phyloP scores from a whole-genome alignment of 1,140 invertebrate species.

The Drosophila sechellia region DNA sequence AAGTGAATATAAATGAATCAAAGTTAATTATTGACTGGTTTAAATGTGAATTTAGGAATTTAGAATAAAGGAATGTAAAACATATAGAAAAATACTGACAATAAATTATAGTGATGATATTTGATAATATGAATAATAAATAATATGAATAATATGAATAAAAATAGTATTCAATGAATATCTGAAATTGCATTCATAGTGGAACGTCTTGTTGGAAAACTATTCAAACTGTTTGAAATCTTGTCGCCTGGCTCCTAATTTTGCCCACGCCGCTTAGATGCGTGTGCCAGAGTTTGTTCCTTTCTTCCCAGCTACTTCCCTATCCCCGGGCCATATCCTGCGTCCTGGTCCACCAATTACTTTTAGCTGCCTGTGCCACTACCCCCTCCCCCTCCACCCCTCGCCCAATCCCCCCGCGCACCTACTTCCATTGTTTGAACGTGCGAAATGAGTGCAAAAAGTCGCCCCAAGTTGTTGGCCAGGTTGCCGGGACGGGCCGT shows the following conservation, averaged over 20 bases:
- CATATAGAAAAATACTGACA: too few relatives aligned
- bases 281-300: conserved; percentile 12
- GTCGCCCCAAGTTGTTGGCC: conserved; percentile 70
- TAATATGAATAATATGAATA: too few relatives aligned
- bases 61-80: too few relatives aligned
- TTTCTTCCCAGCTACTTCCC: conserved; percentile 26
- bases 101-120: too few relatives aligned
- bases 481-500: conserved; percentile 38
- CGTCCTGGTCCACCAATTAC: conserved; percentile 31
- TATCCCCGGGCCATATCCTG: conserved; percentile 23
- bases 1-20: too few relatives aligned
- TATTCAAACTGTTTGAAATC: background rate
- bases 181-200: too few relatives aligned
- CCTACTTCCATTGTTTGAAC: conserved; percentile 45
- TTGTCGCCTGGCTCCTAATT: conserved; percentile 13
- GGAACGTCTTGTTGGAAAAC: background rate
- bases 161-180: too few relatives aligned
- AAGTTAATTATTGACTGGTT: too few relatives aligned
- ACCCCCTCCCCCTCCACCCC: background rate
- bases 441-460: conserved; percentile 79
- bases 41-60: too few relatives aligned
- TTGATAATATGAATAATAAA: too few relatives aligned
- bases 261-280: conserved; percentile 16
- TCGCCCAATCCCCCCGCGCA: too few relatives aligned
- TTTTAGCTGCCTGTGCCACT: conserved; percentile 20